Evolutionary conservation across 2,113 vertebrate species (phyloP).

Genomic region (Ginglymostoma cirratum): DNA sequence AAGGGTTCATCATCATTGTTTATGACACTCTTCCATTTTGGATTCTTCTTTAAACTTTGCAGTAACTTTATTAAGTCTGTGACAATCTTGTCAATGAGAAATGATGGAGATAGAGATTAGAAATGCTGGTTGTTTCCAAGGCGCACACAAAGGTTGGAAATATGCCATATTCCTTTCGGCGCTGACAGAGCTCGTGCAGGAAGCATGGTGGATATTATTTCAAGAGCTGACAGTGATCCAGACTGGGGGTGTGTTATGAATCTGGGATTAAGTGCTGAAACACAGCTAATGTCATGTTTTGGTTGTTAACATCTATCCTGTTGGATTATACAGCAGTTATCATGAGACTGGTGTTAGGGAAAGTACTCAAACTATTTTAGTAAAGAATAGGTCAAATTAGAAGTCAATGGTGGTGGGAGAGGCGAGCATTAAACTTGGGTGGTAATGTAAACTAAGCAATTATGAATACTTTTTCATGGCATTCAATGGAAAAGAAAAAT

Average conservation of each 20-base stretch:
- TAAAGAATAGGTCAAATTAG: neutral
- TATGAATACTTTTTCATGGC: neutral
- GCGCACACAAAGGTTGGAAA: neutral
- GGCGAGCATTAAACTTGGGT: neutral
- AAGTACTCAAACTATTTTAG: constrained; percentile 23
- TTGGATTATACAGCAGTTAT: constrained; percentile 4
- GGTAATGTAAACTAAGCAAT: neutral
- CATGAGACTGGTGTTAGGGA: neutral
- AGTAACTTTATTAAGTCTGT: neutral
- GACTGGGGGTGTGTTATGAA: neutral
- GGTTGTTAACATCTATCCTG: constrained; percentile 10
- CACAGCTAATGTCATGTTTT: neutral
- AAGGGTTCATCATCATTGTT: no score
- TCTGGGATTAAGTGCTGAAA: constrained; percentile 28
- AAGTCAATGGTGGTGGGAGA: neutral
- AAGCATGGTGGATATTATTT: constrained; percentile 3
- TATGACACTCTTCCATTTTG: no score
- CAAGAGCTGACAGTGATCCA: neutral
- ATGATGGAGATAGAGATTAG: neutral
- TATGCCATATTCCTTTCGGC: neutral
- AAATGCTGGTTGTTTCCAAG: neutral
- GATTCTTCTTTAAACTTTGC: neutral
- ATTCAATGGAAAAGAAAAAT: neutral
- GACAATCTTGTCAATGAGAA: neutral
- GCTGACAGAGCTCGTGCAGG: neutral